Base-by-base conservation (phyloP, 2,113 vertebrate genomes). In the Ploceus nigricollis region DNA sequence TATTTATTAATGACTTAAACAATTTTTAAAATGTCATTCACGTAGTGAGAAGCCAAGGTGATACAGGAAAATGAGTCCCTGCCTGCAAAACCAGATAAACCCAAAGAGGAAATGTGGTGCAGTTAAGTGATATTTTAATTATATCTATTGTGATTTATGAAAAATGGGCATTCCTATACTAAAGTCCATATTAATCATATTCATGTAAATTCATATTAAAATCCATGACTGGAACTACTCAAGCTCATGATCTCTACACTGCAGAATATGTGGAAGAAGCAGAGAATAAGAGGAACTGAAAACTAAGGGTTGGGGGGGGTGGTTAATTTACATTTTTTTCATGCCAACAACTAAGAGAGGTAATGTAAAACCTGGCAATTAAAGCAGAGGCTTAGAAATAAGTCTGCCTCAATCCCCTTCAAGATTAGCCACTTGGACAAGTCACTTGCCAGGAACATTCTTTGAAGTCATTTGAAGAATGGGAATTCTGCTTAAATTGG, bases 311-410 rank as follows among this genome's bases (percentile, higher is more conserved):
- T 17, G 21, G 17, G 11, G 1, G 23, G 8, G 6, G 1, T 2
- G 16, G 13, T 68, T 90, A 44, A 82, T 85, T 71, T 72, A 40
- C 37, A 15, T 73, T 53, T 82, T 58, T 68, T 75, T 63, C 39
- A 33, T 17, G 48, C 68, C 87, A 87, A 1, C 30, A 91, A 44
- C 1, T n/a, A 75, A 25, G 15, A 84, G 60, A 82, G 47, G 77
- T 64, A 91, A 89, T 11, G 31, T 79, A 54, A 92, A 94, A 93
- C 37, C 72, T 40, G 71, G 48, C 73, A 92, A 87, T 85, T 76
- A 93, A 83, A 91, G 84, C 40, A 89, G 70, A 87, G 93, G 81
- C 77, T 94, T 94, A 96, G 71, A 68, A 95, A 57, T 53, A 64
- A 95, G 53, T 56, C 66, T 72, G 75, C 30, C 54, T 94, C 87